Conservation (phyloP, 2,113 vertebrate species). For the Chaenocephalus aceratus region DNA sequence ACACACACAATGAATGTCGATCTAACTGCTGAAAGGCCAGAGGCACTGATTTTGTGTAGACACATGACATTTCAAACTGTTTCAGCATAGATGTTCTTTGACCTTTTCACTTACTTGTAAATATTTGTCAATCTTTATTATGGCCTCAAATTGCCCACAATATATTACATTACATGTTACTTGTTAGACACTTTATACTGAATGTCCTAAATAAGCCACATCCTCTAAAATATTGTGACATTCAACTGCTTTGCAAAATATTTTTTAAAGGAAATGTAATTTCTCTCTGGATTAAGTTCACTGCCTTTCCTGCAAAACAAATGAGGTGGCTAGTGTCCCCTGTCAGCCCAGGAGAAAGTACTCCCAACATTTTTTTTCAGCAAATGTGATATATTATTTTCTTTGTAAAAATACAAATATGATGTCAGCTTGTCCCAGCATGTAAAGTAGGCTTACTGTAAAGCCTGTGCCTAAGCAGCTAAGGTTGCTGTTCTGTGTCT, state of each 20-base stretch:
- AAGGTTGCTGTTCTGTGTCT: no score
- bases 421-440: no score
- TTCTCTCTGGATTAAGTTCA: not conserved
- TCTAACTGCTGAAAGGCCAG: not conserved
- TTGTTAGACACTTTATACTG: not conserved
- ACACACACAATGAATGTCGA: slow-evolving; percentile 15
- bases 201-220: not conserved
- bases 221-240: not conserved
- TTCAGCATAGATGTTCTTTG: slow-evolving; percentile 1
- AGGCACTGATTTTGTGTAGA: slow-evolving; percentile 6
- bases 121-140: not conserved
- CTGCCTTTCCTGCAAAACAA: not conserved
- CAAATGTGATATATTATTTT: no score
- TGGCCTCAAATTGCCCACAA: not conserved
- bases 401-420: no score
- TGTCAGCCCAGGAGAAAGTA: no score
- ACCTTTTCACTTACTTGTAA: not conserved
- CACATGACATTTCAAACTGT: slow-evolving; percentile 33
- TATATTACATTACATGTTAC: no score
- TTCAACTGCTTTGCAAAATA: not conserved
- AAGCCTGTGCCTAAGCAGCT: no score
- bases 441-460: no score
- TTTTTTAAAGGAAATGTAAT: not conserved
- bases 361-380: no score
- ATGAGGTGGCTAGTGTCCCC: no score